Evolutionary conservation across 2,888 invertebrate genomes (phyloP).

Genomic region (Unio pictorum): DNA sequence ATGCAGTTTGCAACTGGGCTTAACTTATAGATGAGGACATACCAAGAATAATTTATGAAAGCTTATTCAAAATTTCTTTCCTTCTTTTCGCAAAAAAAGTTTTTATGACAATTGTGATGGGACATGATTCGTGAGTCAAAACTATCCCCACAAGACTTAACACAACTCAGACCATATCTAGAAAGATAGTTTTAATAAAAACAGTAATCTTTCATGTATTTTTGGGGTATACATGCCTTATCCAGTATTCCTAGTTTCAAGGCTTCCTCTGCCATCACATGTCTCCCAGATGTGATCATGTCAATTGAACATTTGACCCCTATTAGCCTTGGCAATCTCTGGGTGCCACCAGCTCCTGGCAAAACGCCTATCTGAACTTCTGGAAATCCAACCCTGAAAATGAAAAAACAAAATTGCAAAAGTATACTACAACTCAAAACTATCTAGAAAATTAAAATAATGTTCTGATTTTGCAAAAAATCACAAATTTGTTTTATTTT

Average conservation of each 20-base stretch:
- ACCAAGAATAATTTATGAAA: too few species aligned
- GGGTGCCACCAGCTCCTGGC: slow-evolving; percentile 96
- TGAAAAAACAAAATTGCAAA: background rate
- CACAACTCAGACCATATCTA: background rate
- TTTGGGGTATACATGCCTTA: slow-evolving; percentile 70
- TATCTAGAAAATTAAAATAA: too few species aligned
- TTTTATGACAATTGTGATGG: too few species aligned
- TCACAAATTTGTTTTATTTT: too few species aligned
- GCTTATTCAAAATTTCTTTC: too few species aligned
- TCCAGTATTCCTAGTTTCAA: slow-evolving; percentile 95
- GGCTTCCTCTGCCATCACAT: slow-evolving; percentile 89
- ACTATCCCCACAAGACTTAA: too few species aligned
- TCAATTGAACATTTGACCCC: slow-evolving; percentile 90
- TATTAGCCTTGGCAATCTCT: slow-evolving; percentile 84
- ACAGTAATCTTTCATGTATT: background rate
- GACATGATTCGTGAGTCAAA: too few species aligned
- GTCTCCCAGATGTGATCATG: slow-evolving; percentile 91
- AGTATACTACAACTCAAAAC: too few species aligned
- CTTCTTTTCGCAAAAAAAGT: too few species aligned
- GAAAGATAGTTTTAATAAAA: background rate
- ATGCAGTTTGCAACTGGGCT: too few species aligned
- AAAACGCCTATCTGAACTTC: slow-evolving; percentile 97
- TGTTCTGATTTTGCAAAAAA: too few species aligned
- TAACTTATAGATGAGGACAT: too few species aligned
- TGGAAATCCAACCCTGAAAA: slow-evolving; percentile 82